These are phyloP conservation scores for Abrostola tripartita DNA, from an alignment of 2,888 invertebrate species.

Conservation along the genomic window DNA sequence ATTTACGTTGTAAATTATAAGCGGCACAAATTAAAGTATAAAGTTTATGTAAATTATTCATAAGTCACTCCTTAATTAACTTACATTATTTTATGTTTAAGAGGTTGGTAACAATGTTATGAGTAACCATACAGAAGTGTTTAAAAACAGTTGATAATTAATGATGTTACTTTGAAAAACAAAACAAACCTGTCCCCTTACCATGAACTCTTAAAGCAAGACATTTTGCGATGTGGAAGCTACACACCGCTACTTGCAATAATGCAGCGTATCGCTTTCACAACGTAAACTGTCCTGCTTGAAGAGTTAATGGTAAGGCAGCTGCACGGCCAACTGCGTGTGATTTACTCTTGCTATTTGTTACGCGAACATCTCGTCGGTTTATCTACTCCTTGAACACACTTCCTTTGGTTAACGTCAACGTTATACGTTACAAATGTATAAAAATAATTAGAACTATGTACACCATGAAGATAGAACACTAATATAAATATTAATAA, in stretches of 20 bases:
- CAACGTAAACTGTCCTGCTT: too few relatives aligned
- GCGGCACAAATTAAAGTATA: conserved; percentile 2
- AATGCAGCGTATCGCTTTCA: too few relatives aligned
- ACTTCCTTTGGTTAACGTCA: conserved; percentile 10
- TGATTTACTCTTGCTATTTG: neutral
- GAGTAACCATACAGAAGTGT: conserved; percentile 7
- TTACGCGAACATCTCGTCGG: neutral
- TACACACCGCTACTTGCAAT: too few relatives aligned
- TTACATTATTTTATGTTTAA: conserved; percentile 33
- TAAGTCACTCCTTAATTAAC: conserved; percentile 18
- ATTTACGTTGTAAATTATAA: conserved; percentile 12
- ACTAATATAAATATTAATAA: conserved; percentile 20
- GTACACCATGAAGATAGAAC: conserved; percentile 19
- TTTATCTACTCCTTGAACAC: neutral
- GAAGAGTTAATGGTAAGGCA: too few relatives aligned
- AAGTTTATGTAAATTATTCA: conserved; percentile 16
- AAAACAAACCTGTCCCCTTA: too few relatives aligned
- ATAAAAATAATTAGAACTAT: conserved; percentile 27
- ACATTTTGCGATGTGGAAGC: too few relatives aligned
- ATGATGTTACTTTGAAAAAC: too few relatives aligned
- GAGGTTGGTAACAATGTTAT: conserved; percentile 45
- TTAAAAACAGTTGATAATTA: neutral
- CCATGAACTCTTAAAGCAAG: too few relatives aligned
- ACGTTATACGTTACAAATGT: conserved; percentile 29
- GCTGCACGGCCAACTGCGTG: too few relatives aligned